A percentile compares a stretch with the other conserved stretches of the same genome.
Evolutionary conservation across 2,113 vertebrate genomes (phyloP).

Genomic region (Ornithorhynchus anatinus): DNA sequence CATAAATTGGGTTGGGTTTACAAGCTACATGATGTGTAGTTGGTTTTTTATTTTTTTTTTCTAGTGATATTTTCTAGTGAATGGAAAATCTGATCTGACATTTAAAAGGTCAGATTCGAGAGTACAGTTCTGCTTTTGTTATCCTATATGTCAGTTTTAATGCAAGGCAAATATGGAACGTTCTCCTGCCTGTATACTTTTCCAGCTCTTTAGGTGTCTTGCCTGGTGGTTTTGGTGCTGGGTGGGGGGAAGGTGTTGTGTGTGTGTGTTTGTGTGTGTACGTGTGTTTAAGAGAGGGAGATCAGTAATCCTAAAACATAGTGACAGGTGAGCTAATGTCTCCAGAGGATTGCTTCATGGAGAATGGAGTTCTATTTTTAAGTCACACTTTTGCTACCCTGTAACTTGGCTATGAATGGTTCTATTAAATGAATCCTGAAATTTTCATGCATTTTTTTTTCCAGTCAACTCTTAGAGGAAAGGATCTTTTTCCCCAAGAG

Average conservation of each 20-base stretch:
- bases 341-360: too few relatives aligned
- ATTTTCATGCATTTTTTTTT: neutral
- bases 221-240: neutral
- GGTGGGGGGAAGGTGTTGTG: neutral
- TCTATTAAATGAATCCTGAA: too few relatives aligned
- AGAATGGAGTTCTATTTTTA: too few relatives aligned
- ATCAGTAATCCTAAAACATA: neutral
- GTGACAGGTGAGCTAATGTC: too few relatives aligned
- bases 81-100: conserved; percentile 65
- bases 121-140: conserved; percentile 1
- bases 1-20: conserved; percentile 8
- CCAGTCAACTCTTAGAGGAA: neutral
- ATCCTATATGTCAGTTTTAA: neutral
- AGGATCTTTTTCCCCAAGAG: too few relatives aligned
- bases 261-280: too few relatives aligned
- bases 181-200: conserved; percentile 16
- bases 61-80: conserved; percentile 27
- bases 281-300: too few relatives aligned
- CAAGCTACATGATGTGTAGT: neutral
- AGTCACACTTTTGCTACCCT: too few relatives aligned
- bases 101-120: conserved; percentile 51
- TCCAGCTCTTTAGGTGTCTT: neutral
- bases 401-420: too few relatives aligned
- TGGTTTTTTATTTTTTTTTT: neutral
- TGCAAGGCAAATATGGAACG: neutral